Base-by-base conservation (phyloP, 2,888 invertebrate species). In the Biston stratarius region DNA sequence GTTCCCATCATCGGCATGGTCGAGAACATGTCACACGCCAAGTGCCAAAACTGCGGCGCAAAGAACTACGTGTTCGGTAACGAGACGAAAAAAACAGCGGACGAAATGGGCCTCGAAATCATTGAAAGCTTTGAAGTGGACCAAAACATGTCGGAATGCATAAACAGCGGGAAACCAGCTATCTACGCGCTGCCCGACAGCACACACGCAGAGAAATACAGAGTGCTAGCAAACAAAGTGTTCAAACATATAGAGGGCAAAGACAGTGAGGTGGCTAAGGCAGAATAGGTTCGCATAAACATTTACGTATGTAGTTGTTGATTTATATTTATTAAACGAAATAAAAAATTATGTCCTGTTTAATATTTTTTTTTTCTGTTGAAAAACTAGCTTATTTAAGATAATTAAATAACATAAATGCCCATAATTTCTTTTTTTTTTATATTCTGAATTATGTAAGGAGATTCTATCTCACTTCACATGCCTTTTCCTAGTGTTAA, bases 1-100 rank as follows among this genome's bases (percentile, higher is more conserved):
- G 95, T 98, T 8, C 97, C 98, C 0, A 95, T 99, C 48, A 94
- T 97, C 55, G 99, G 99, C n/a, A 85, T 99, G 68, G 96, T 98
- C 0, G 97, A 98, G 84, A 99, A 99, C 87, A 99, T 99, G 99
- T 96, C 96, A 5, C 95, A 95, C 64, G 95, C 96, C 0, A 92
- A 95, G 52, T 99, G 99, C 84, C 94, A 96, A 0, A 95, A 96
- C 36, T 99, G 98, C 85, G 95, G 96, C 24, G 94, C 95, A n/a
- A 93, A 95, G 67, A 95, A 97, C 70, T 94, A 95, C 71, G 91
- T 98, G 42, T 98, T 97, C 85, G 97, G 97, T 2, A 92, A 95
- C 67, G 95, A 95, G 40, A 96, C 96, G 0, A 86, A 94, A 52
- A 83, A 90, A 44, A 90, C 96, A 36, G 96, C 96, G 0, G 81